phyloP scores from a whole-genome alignment of 2,113 vertebrate species.

The Microtus richardsoni region DNA sequence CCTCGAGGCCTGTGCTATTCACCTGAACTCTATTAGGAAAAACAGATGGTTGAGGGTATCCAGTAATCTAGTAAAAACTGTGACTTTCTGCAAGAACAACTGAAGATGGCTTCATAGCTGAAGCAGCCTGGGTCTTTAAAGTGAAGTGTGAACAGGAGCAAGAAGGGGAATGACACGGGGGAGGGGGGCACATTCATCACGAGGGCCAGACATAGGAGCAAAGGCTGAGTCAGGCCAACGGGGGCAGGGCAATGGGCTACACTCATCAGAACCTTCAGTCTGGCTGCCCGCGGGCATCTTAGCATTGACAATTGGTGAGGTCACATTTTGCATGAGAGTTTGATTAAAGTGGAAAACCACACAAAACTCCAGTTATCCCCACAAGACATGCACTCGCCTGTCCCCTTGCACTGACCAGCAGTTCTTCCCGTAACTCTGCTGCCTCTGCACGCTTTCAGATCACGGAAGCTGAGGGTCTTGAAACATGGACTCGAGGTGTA shows the following conservation, averaged over 20 bases:
- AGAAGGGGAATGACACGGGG: not conserved
- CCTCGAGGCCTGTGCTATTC: not conserved
- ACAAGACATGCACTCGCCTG: not conserved
- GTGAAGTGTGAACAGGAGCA: not conserved
- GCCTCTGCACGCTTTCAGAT: not conserved
- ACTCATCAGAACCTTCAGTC: not conserved
- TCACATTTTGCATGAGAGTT: not conserved
- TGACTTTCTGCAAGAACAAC: not conserved
- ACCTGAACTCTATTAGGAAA: not conserved
- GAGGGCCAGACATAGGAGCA: not conserved
- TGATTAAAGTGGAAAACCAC: slow-evolving; percentile 25
- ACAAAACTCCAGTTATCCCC: not conserved
- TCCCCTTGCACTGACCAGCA: not conserved
- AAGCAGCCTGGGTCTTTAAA: not conserved
- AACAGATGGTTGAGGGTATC: not conserved
- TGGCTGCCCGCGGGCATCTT: not conserved
- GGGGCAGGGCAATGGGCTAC: not conserved
- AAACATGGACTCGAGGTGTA: not conserved
- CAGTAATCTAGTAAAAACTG: not conserved
- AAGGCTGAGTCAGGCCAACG: not conserved
- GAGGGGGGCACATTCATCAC: not conserved
- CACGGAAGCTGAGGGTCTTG: not conserved
- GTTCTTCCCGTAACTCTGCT: not conserved
- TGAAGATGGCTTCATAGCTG: not conserved
- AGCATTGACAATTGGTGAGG: not conserved